Conservation (phyloP, 2,888 invertebrate species). For the Theodoxus fluviatilis region DNA sequence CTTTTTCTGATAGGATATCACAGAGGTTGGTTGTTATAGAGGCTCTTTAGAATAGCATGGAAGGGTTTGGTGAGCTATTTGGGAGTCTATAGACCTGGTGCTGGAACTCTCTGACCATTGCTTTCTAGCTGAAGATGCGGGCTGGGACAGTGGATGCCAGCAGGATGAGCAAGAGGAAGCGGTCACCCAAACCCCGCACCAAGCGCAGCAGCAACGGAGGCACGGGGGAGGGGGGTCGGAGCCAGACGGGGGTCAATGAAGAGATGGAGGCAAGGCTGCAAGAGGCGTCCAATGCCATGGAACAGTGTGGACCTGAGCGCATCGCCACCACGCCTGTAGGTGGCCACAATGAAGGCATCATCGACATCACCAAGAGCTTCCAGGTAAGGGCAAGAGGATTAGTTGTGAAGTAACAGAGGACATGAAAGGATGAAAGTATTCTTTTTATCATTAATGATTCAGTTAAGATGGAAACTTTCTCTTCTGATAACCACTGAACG, state of each 20-base stretch:
- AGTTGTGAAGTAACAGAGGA: too few species aligned
- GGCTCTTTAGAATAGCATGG: background rate
- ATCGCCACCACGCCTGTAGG: slow-evolving; percentile 61
- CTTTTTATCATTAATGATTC: too few species aligned
- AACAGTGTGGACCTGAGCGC: slow-evolving; percentile 40
- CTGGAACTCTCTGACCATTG: slow-evolving; percentile 34
- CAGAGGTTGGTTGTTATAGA: background rate
- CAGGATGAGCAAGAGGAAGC: slow-evolving; percentile 69
- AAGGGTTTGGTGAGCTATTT: background rate
- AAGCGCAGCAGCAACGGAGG: slow-evolving; percentile 40
- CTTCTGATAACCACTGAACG: too few species aligned
- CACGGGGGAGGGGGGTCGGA: slow-evolving; percentile 30
- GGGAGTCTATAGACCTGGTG: background rate
- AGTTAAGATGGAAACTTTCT: too few species aligned
- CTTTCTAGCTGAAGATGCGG: slow-evolving; percentile 75
- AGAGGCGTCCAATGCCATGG: slow-evolving; percentile 38
- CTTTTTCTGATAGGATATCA: background rate
- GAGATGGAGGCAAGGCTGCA: background rate
- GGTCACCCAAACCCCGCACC: slow-evolving; percentile 59
- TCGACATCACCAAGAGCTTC: slow-evolving; percentile 60
- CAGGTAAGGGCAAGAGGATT: slow-evolving; percentile 50
- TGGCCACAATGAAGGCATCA: slow-evolving; percentile 46
- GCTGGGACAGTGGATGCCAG: slow-evolving; percentile 74
- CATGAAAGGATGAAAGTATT: too few species aligned
- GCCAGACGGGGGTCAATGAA: background rate